Evolutionary conservation across 2,888 invertebrate species (phyloP).

Genomic region (Synanthedon tipuliformis): DNA sequence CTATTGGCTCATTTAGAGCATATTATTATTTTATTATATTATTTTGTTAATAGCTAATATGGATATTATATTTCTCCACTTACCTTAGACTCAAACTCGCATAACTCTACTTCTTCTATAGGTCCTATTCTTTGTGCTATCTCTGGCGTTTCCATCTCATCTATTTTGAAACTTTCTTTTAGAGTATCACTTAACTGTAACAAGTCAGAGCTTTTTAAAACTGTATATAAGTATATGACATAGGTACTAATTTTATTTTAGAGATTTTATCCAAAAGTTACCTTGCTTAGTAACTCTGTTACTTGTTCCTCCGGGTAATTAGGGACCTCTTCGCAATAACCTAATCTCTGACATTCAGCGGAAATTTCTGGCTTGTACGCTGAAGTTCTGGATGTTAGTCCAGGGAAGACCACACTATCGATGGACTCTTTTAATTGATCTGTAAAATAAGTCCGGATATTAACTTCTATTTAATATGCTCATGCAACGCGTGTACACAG

Average conservation of each 20-base stretch:
- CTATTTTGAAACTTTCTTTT: conserved; percentile 28
- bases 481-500: no score
- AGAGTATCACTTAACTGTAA: conserved; percentile 24
- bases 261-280: conserved; percentile 7
- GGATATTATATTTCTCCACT: not conserved
- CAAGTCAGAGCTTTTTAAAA: not conserved
- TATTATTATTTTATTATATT: no score
- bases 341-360: conserved; percentile 5
- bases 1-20: no score
- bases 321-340: conserved; percentile 7
- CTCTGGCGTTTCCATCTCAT: conserved; percentile 40
- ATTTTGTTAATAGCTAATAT: no score
- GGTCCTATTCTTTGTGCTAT: conserved; percentile 60
- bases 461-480: no score
- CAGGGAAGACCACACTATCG: conserved; percentile 39
- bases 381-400: conserved; percentile 16
- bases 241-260: no score
- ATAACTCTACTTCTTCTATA: conserved; percentile 49
- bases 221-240: no score
- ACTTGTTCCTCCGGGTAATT: conserved; percentile 8
- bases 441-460: not conserved
- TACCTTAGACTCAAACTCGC: conserved; percentile 40
- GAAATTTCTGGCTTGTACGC: conserved; percentile 3
- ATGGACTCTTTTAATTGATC: conserved; percentile 1
- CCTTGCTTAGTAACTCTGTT: conserved; percentile 18